Evolutionary conservation across 2,797 vertebrate species (phyloP).

Genomic region (Nyctibius grandis): DNA sequence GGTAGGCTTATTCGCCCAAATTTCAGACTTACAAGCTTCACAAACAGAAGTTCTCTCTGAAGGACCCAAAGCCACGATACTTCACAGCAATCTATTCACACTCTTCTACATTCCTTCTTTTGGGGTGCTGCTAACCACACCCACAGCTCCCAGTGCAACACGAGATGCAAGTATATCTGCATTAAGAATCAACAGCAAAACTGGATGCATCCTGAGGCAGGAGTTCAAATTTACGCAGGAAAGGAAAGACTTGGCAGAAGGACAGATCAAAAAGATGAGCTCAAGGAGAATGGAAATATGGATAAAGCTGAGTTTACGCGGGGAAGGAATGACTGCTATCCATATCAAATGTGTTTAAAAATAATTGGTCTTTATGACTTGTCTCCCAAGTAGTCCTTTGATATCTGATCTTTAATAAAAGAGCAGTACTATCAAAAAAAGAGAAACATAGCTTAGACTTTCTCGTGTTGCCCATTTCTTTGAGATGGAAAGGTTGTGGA

Average conservation of each 20-base stretch:
- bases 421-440: not conserved
- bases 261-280: not conserved
- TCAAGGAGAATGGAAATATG: not conserved
- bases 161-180: not conserved
- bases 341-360: not conserved
- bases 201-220: not conserved
- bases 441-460: rapidly evolving
- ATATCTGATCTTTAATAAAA: not conserved
- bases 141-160: not conserved
- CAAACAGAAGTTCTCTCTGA: not conserved
- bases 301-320: not conserved
- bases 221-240: not conserved
- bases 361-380: not conserved
- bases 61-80: not conserved
- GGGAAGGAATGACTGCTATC: not conserved
- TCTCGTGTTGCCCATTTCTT: not conserved
- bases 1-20: not conserved
- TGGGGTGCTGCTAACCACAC: not conserved
- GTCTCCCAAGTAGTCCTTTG: not conserved
- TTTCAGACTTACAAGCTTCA: not conserved
- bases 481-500: not conserved
- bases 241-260: not conserved
- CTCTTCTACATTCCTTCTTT: not conserved
- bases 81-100: not conserved
- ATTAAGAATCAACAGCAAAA: not conserved